Conservation (phyloP, 2,888 invertebrate genomes). For the Ennomos erosarius region DNA sequence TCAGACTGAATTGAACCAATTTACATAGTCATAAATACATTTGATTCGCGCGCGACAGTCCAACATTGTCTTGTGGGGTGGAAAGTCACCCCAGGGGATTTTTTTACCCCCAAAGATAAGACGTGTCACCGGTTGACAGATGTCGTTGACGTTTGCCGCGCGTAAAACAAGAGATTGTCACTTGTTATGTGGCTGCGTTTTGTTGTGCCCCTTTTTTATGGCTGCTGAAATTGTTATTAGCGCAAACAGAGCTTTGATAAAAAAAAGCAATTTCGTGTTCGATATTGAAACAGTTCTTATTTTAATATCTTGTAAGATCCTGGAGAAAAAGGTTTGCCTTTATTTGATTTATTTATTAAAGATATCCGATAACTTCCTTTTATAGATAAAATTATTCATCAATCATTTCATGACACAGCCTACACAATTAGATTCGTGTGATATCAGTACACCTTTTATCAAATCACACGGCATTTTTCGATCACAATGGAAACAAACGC, state of each 20-base stretch:
- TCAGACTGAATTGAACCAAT: conserved; percentile 70
- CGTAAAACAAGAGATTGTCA: conserved; percentile 69
- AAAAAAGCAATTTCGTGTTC: background rate
- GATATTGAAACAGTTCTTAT: too few relatives aligned
- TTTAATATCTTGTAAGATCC: too few relatives aligned
- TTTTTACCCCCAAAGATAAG: conserved; percentile 77
- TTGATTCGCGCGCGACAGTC: conserved; percentile 55
- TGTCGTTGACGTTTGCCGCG: conserved; percentile 70
- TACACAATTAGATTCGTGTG: conserved; percentile 22
- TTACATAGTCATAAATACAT: conserved; percentile 85
- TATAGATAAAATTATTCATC: conserved; percentile 24
- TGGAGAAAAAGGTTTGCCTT: conserved; percentile 1
- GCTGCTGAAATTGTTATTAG: background rate
- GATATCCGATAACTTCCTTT: background rate
- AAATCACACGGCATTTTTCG: conserved; percentile 29
- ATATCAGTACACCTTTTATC: conserved; percentile 28
- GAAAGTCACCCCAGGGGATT: conserved; percentile 58
- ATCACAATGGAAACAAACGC: conserved; percentile 29
- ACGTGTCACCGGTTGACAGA: conserved; percentile 78
- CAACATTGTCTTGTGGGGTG: conserved; percentile 57
- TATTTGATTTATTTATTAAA: background rate
- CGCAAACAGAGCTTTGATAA: background rate
- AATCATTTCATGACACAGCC: conserved; percentile 25
- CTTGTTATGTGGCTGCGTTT: conserved; percentile 36
- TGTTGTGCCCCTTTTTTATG: conserved; percentile 31